phyloP scores from a whole-genome alignment of 2,797 vertebrate genomes.

The Ctenopoma multispine region DNA sequence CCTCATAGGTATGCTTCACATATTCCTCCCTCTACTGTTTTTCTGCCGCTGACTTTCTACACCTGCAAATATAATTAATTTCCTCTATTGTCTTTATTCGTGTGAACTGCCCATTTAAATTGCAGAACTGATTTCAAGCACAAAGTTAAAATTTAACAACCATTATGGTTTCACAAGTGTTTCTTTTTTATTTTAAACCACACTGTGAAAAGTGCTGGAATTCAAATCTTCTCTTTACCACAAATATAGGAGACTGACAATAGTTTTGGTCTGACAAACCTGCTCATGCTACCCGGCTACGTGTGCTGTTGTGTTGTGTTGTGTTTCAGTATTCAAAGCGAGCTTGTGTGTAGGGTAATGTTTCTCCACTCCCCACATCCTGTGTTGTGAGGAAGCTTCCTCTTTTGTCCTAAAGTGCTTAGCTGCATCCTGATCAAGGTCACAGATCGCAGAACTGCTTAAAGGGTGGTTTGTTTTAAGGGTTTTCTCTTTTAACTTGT shows the following conservation, averaged over 20 bases:
- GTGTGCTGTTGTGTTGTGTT: constrained; percentile 31
- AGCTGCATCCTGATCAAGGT: constrained; percentile 80
- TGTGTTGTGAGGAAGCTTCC: constrained; percentile 81
- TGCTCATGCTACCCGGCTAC: constrained; percentile 9
- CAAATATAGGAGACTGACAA: background rate
- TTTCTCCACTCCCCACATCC: constrained; percentile 77
- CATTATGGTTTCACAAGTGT: constrained; percentile 1
- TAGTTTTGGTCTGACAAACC: constrained; percentile 14
- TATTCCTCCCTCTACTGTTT: background rate
- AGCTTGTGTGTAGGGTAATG: constrained; percentile 57
- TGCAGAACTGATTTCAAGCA: background rate
- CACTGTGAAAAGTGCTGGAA: constrained; percentile 16
- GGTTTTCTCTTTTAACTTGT: constrained; percentile 33
- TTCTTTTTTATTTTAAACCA: background rate
- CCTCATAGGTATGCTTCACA: constrained; percentile 55
- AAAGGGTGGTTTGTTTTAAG: constrained; percentile 58
- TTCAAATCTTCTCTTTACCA: constrained; percentile 11
- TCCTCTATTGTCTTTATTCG: background rate
- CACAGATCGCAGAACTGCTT: constrained; percentile 58
- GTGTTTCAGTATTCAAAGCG: constrained; percentile 65
- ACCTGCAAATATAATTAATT: background rate
- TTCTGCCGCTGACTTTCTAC: constrained; percentile 15
- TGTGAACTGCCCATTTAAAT: background rate
- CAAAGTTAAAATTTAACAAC: background rate
- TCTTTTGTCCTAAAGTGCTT: constrained; percentile 75